These are phyloP conservation scores for Lordiphosa clarofinis DNA, from an alignment of 1,140 invertebrate genomes.

Conservation along the genomic window DNA sequence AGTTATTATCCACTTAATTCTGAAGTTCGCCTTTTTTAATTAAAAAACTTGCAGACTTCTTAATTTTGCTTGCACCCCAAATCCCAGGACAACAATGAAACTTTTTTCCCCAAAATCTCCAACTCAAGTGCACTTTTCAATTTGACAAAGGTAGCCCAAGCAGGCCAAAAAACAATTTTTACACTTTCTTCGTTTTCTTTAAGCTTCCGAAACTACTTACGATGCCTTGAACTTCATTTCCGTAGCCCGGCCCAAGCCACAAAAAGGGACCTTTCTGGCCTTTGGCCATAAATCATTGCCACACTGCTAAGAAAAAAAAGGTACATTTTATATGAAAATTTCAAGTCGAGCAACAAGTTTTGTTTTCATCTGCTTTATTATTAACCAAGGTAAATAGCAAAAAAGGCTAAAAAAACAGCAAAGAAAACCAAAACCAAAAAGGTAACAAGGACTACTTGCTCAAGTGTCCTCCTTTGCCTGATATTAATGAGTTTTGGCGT, in stretches of 20 bases:
- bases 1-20: slow-evolving; percentile 55
- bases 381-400: slow-evolving; percentile 75
- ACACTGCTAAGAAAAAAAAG: slow-evolving; percentile 20
- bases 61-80: slow-evolving; percentile 72
- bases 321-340: slow-evolving; percentile 44
- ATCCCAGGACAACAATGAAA: slow-evolving; percentile 75
- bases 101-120: slow-evolving; percentile 34
- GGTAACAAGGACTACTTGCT: slow-evolving; percentile 38
- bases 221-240: slow-evolving; percentile 73
- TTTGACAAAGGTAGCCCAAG: slow-evolving; percentile 62
- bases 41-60: slow-evolving; percentile 77
- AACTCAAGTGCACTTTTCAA: slow-evolving; percentile 72
- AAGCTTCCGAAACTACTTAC: slow-evolving; percentile 72
- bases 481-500: slow-evolving; percentile 77
- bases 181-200: slow-evolving; percentile 50
- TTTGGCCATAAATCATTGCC: slow-evolving; percentile 71
- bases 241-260: slow-evolving; percentile 26
- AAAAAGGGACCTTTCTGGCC: slow-evolving; percentile 45
- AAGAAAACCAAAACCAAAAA: slow-evolving; percentile 30
- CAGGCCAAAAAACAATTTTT: slow-evolving; percentile 23
- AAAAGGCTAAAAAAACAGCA: slow-evolving; percentile 46
- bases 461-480: slow-evolving; percentile 35
- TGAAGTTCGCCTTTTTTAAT: slow-evolving; percentile 67
- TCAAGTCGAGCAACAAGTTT: slow-evolving; percentile 67
- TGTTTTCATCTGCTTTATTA: slow-evolving; percentile 76